Base-by-base conservation (phyloP, 2,888 invertebrate genomes). In the Stenchaetothrips biformis region DNA sequence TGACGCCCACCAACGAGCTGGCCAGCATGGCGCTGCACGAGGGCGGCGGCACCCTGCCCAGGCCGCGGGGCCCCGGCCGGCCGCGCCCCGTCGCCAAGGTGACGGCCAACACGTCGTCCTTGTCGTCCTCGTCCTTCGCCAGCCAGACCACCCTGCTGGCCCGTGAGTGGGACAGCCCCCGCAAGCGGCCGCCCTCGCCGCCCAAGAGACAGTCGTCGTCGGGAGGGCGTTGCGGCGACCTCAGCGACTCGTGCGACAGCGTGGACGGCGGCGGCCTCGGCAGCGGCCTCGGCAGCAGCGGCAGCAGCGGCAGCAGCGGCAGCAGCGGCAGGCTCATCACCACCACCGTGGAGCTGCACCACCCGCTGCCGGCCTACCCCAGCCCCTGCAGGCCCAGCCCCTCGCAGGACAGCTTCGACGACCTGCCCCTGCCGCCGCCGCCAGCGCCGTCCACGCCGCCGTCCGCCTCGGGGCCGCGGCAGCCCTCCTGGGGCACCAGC, bases 11-110 rank as follows among this genome's bases (percentile, higher is more conserved):
- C 78, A 96, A 96, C 85, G 95, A 96, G 86, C 67, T 74, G 21
- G 88, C 89, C 47, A 86, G 87, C n/a, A 84, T 84, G 79, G 82
- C 84, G 21, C 82, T 85, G 67, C 84, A 85, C 80, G 84, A 84
- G 84, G 94, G 94, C 0, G 94, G 94, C 2, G 95, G 96, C 9
- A 97, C 97, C 0, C 87, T 97, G 82, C 96, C 96, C 0, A 91
- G 97, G 80, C 96, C 95, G 7, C 89, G 95, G 82, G 94, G 94
- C 0, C 88, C 94, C 18, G 93, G 95, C 47, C 91, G 94, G 82
- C 94, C 95, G 7, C 89, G 95, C 79, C 94, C 95, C 0, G 92
- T 95, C 18, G 94, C 95, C 11, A 95, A 95, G 87, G 93, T 90
- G 83, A 85, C 86, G 7, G 87, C 87, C 79, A 86, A 83, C 49